Evolutionary conservation across 2,888 invertebrate species (phyloP), one percentile per base, ranked within the genome.

Genomic region (Drosophila gaucha): DNA sequence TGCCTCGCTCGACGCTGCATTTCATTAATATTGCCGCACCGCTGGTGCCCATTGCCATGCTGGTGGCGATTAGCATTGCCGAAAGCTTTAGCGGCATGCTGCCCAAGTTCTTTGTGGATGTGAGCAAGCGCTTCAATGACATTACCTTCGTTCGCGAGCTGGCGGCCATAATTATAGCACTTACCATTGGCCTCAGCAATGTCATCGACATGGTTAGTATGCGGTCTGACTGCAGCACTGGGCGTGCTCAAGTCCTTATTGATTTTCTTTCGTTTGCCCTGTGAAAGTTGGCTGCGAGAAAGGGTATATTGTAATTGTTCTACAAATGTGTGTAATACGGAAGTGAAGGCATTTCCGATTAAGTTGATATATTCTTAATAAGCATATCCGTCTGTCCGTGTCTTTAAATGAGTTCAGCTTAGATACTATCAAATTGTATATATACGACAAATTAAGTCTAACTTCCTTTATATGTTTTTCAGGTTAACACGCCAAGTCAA

Each of bases 191-290:
- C 20, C 90, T 93, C 18, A 93, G 93, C 50, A 95, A 94, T 91
- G 91, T 94, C 64, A 90, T 93, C 60, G 94, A 94, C 86, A 93
- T 94, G 93, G 95, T 95, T 91, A 92, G 92, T 79, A 51, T 12
- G 28, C 20, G 33, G 26, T 12, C 33, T n/a, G 16, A 8, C 31
- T 31, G 14, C 18, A 10, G 47, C 24, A 43, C 9, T 10, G 24
- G 12, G 36, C 31, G 18, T 44, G 31, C 35, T 22, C 20, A 46
- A 49, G 52, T 59, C 31, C 62, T 41, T 71, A 67, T 64, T 58
- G 59, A 68, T 64, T 50, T 54, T 28, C 12, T 41, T 47, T 39
- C 39, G 22, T 41, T 12, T 24, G 9, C 24, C 14, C 35, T 43
- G 26, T 39, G 26, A 24, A 31, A 50, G 10, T 30, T 44, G 12